Conservation (phyloP, 2,113 vertebrate species). For the Heterochromis multidens region DNA sequence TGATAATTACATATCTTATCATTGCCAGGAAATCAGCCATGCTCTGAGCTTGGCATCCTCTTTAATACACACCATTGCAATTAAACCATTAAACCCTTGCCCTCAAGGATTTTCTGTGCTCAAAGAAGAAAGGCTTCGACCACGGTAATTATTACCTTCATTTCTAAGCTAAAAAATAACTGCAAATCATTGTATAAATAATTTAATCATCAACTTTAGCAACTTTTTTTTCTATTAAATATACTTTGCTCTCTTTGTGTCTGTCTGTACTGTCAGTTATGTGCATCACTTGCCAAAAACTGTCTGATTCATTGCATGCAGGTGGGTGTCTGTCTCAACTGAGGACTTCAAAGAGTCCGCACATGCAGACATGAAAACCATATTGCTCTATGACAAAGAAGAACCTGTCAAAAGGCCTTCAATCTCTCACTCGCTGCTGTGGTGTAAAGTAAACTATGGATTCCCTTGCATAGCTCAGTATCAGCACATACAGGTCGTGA, state of each 20-base stretch:
- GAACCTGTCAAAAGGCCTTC: conserved; percentile 38
- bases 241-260: not conserved
- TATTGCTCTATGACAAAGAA: conserved; percentile 21
- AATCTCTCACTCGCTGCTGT: conserved; percentile 26
- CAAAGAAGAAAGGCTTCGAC: conserved; percentile 40
- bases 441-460: conserved; percentile 42
- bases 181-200: conserved; percentile 50
- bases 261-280: not conserved
- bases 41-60: conserved; percentile 27
- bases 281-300: conserved; percentile 8
- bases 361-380: conserved; percentile 30
- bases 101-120: conserved; percentile 63
- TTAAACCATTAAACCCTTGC: conserved; percentile 68
- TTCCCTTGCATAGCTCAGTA: conserved; percentile 25
- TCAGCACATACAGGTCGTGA: conserved; percentile 28
- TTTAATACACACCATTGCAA: conserved; percentile 56
- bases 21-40: conserved; percentile 57
- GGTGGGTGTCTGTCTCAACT: conserved; percentile 27
- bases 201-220: conserved; percentile 33
- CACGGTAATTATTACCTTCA: conserved; percentile 61
- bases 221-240: conserved; percentile 12
- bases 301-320: conserved; percentile 48
- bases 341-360: conserved; percentile 46
- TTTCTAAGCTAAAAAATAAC: conserved; percentile 40
- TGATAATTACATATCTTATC: conserved; percentile 53